Percentiles rank a stretch among this genome's conserved stretches.
phyloP scores from a whole-genome alignment of 2,797 vertebrate species.

The Bufotes viridis region DNA sequence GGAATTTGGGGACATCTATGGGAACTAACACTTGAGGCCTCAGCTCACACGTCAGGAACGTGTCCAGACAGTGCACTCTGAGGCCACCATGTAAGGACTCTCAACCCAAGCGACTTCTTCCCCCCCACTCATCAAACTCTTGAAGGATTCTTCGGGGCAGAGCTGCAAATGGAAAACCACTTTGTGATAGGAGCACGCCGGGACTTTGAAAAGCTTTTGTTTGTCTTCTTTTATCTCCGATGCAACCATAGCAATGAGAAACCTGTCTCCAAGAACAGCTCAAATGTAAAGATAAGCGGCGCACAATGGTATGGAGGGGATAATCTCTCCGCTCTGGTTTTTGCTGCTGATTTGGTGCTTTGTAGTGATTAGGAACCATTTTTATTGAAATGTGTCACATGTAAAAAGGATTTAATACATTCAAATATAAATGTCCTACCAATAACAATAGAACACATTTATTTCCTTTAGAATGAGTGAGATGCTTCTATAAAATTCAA shows the following conservation, averaged over 20 bases:
- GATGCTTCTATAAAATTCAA: not conserved
- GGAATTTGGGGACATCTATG: constrained; percentile 39
- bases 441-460: constrained; percentile 8
- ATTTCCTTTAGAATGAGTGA: not conserved
- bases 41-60: not conserved
- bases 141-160: constrained; percentile 14
- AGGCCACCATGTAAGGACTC: constrained; percentile 33
- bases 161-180: constrained; percentile 36
- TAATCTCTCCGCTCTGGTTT: not conserved
- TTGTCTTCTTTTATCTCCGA: constrained; percentile 43
- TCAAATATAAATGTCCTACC: not conserved
- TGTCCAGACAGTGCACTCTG: not conserved
- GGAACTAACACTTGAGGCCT: constrained; percentile 22
- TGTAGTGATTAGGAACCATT: constrained; percentile 15
- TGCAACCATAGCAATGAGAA: constrained; percentile 34
- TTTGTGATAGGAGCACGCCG: constrained; percentile 28
- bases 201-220: constrained; percentile 46
- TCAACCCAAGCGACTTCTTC: not conserved
- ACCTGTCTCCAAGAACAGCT: constrained; percentile 15
- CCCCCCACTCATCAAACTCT: constrained; percentile 34
- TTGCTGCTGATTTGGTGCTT: not conserved
- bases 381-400: constrained; percentile 3
- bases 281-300: constrained; percentile 30
- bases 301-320: constrained; percentile 16
- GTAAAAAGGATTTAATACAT: constrained; percentile 12